Evolutionary conservation across 2,888 invertebrate genomes (phyloP).

Genomic region (Hydraecia micacea): DNA sequence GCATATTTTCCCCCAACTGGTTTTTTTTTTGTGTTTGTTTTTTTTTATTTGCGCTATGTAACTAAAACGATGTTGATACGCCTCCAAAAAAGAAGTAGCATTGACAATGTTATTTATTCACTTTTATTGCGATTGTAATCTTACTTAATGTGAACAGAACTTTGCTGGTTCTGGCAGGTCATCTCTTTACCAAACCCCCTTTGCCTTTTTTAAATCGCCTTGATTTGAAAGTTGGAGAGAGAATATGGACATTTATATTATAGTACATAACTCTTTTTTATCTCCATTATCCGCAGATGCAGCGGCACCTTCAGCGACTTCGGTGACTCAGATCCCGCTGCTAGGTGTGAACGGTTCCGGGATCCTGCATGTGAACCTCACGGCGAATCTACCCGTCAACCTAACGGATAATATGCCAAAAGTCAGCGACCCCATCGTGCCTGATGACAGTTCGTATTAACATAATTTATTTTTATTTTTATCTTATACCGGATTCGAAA

Average conservation of each 20-base stretch:
- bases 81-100: background rate
- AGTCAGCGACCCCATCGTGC: constrained; percentile 84
- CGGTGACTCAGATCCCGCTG: constrained; percentile 79
- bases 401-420: constrained; percentile 74
- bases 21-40: background rate
- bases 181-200: background rate
- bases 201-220: background rate
- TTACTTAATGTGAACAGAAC: background rate
- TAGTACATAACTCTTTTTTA: background rate
- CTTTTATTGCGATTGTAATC: background rate
- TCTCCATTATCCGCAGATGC: constrained; percentile 60
- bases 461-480: background rate
- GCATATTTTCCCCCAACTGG: background rate
- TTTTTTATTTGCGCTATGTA: background rate
- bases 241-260: background rate
- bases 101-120: background rate
- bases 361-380: constrained; percentile 74
- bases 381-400: constrained; percentile 70
- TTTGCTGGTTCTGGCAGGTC: too few relatives aligned
- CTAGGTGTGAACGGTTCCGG: constrained; percentile 88
- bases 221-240: background rate
- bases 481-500: background rate
- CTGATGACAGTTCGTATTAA: constrained; percentile 81
- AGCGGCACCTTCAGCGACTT: constrained; percentile 54
- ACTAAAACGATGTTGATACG: background rate